These are phyloP conservation scores for Trissoscelio sp. DNA, from an alignment of 2,888 invertebrate genomes.

Conservation along the genomic window DNA sequence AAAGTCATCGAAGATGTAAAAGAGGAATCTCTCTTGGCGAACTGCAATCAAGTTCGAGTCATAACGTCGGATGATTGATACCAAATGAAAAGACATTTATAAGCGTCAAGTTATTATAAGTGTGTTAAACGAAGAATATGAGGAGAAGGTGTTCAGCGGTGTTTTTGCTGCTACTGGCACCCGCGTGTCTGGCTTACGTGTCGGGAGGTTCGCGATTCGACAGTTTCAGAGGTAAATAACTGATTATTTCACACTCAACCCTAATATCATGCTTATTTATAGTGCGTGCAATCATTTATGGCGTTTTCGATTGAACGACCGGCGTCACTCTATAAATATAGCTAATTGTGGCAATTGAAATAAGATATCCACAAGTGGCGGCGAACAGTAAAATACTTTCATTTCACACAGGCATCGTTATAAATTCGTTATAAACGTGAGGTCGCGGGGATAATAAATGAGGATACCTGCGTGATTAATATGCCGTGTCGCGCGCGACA, in stretches of 20 bases:
- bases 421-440: slow-evolving; percentile 54
- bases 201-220: slow-evolving; percentile 43
- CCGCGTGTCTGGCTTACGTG: slow-evolving; percentile 54
- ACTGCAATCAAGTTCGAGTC: slow-evolving; percentile 16
- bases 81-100: slow-evolving; percentile 50
- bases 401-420: slow-evolving; percentile 29
- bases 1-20: slow-evolving; percentile 35
- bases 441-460: slow-evolving; percentile 47
- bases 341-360: slow-evolving; percentile 51
- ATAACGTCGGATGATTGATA: slow-evolving; percentile 31
- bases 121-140: slow-evolving; percentile 54
- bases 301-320: slow-evolving; percentile 26
- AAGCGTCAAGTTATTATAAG: slow-evolving; percentile 9
- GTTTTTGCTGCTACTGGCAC: slow-evolving; percentile 52
- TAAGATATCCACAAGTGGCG: slow-evolving; percentile 42
- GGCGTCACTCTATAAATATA: slow-evolving; percentile 48
- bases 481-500: background rate
- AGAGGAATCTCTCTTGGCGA: slow-evolving; percentile 7
- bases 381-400: slow-evolving; percentile 51
- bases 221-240: slow-evolving; percentile 39
- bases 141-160: slow-evolving; percentile 41
- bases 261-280: slow-evolving; percentile 42
- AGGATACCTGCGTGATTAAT: slow-evolving; percentile 52
- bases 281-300: slow-evolving; percentile 35
- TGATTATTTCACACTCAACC: no score